Percentiles rank a stretch among this genome's conserved stretches.
phyloP scores from a whole-genome alignment of 2,797 vertebrate species.

The Coregonus ussuriensis region DNA sequence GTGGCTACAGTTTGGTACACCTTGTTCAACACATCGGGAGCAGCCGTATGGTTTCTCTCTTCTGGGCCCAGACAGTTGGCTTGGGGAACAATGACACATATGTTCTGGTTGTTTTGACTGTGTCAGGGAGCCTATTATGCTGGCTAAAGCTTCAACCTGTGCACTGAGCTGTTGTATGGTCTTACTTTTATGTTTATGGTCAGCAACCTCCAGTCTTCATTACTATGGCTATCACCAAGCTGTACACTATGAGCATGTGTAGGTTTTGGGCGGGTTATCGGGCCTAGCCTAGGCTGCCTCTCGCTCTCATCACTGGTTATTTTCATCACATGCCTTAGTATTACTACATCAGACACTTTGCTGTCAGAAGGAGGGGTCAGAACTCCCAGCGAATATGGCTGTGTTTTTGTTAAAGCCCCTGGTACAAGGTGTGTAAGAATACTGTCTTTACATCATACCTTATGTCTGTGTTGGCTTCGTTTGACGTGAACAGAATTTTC shows the following conservation, averaged over 20 bases:
- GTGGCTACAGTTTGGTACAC: not conserved
- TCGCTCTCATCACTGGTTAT: conserved; percentile 34
- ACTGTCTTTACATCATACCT: too few relatives aligned
- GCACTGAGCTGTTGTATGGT: not conserved
- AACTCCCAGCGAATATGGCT: too few relatives aligned
- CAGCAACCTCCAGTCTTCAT: too few relatives aligned
- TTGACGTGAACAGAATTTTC: too few relatives aligned
- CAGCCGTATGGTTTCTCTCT: not conserved
- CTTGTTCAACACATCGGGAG: not conserved
- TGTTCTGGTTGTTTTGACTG: not conserved
- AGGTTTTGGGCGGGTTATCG: too few relatives aligned
- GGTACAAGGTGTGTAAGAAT: too few relatives aligned
- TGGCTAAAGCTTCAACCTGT: conserved; percentile 7
- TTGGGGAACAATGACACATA: not conserved
- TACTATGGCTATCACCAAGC: conserved; percentile 27
- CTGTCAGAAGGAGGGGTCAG: too few relatives aligned
- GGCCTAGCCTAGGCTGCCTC: too few relatives aligned
- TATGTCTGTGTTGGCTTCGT: too few relatives aligned
- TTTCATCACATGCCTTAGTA: conserved; percentile 29
- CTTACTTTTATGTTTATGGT: too few relatives aligned
- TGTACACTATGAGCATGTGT: conserved; percentile 30
- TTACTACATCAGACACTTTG: too few relatives aligned
- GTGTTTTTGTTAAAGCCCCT: too few relatives aligned
- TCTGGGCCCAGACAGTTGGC: not conserved
- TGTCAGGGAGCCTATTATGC: not conserved